Base-by-base conservation (phyloP, 2,113 vertebrate species). In the Heterocephalus glaber region DNA sequence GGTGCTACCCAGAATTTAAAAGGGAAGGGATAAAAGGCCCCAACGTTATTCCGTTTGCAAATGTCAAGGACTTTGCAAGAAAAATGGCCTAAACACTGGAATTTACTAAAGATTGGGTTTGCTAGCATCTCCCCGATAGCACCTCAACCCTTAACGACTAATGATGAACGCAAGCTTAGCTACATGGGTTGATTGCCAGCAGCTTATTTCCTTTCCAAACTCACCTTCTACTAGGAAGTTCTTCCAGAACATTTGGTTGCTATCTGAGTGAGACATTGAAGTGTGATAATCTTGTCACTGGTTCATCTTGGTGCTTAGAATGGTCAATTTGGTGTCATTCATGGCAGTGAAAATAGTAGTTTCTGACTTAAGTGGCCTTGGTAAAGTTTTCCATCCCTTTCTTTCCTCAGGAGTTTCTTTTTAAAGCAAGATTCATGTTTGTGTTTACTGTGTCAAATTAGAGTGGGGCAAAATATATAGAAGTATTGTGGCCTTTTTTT, bases 1-100 rank as follows among this genome's bases (percentile, higher is more conserved):
- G 98, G 98, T 98, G 98, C 98, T 98, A 97, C 92, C 96, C 96
- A 90, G 58, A 89, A 89, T 81, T 20, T 68, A 97, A 96, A 96
- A 85, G 88, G 58, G 24, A 86, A 49, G 91, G 22, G 19, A 77
- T 54, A 0, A 0, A 95, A 93, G 4, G 14, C 35, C 65, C n/a
- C 85, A 96, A 96, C 63, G 9, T 54, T 84, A 88, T 90, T 80
- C 41, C 84, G 87, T 87, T 94, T 96, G 77, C 93, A 96, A 44
- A 77, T 95, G 80, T 94, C 61, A 79, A 76, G 41, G 38, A 49
- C 84, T 82, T 24, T 38, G 52, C 91, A 68, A 63, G 87, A 77
- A 84, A 81, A 65, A 49, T 41, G 65, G 74, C 87, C n/a, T 76
- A 74, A 90, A 95, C 95, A 81, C 93, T 96, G 93, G 95, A 74